Percentiles rank a stretch among this genome's conserved stretches.
Evolutionary conservation across 2,113 vertebrate species (phyloP).

Genomic region (Zosterops lateralis): DNA sequence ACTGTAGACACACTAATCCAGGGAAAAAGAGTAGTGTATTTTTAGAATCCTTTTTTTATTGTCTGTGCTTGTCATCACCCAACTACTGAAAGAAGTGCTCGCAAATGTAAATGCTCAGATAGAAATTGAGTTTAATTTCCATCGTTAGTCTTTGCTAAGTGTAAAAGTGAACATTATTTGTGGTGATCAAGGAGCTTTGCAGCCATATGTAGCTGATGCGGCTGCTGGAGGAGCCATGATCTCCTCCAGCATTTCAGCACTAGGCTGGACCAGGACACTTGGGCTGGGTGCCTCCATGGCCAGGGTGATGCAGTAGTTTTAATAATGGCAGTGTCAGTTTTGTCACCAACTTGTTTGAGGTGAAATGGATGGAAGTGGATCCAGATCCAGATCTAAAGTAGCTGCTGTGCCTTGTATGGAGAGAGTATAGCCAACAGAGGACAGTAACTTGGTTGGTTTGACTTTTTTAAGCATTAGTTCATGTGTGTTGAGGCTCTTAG

Average conservation of each 20-base stretch:
- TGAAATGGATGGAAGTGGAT: background rate
- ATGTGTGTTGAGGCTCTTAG: background rate
- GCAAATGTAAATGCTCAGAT: background rate
- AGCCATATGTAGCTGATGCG: accelerated
- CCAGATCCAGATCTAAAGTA: background rate
- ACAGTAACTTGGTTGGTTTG: background rate
- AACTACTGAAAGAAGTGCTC: background rate
- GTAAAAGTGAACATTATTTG: accelerated
- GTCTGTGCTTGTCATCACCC: constrained; percentile 38
- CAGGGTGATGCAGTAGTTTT: background rate
- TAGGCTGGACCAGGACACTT: background rate
- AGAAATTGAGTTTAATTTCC: constrained; percentile 8
- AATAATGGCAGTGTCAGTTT: background rate
- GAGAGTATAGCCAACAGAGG: background rate
- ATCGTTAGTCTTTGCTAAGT: background rate
- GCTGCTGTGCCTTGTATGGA: background rate
- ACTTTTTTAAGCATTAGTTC: background rate
- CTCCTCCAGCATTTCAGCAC: background rate
- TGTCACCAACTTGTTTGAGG: background rate
- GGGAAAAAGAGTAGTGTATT: constrained; percentile 51
- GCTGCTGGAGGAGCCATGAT: background rate
- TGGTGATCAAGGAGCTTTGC: background rate
- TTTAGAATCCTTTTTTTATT: constrained; percentile 58
- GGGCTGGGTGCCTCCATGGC: background rate
- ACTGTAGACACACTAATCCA: constrained; percentile 57